Base-by-base conservation (phyloP, 2,113 vertebrate genomes). In the Camelus dromedarius region DNA sequence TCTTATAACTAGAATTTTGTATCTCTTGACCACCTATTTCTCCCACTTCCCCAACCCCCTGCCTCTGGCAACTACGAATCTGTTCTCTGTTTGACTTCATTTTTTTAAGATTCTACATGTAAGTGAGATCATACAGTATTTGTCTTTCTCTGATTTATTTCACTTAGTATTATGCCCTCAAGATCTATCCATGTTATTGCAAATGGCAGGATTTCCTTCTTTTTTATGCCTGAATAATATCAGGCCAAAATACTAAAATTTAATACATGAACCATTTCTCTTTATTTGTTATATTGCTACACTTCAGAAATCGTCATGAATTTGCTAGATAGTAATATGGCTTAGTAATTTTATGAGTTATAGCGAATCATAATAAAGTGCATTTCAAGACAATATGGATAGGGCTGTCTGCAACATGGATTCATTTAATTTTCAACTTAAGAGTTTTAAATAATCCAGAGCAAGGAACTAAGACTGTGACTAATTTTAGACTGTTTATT, bases 321-420 rank as follows among this genome's bases (percentile, higher is more conserved):
- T 32, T 76, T 32, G 0, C 8, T 73, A 8, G 3, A 50, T 19
- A 64, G 16, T 64, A 77, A 85, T 52, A 35, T 76, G 26, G 12
- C 26, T 82, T 66, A 9, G 14, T 77, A 48, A 64, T 85, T 77
- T 80, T 76, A 24, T 62, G 18, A 80, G 30, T 73, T 20, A 50
- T 14, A 76, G 3, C 22, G 64, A 81, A 70, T 76, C 13, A 72
- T 64, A 77, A 60, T 58, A 60, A 82, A 38, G 24, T 56, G 0
- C 10, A 56, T 72, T 94, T 67, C 16, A 22, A 95, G 48, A 54
- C 11, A 92, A 79, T 77, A 30, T 10, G 19, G 20, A 0, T 84
- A 66, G 3, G 2, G 2, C 0, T 48, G 18, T 14, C 19, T 72
- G 16, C 3, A 77, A 50, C 1, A 3, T 56, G 15, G 3, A n/a